A percentile compares a stretch with the other conserved stretches of the same genome.
These are phyloP conservation scores for Pseudachorutes palmiensis DNA, from an alignment of 1,140 invertebrate species.

Conservation along the genomic window DNA sequence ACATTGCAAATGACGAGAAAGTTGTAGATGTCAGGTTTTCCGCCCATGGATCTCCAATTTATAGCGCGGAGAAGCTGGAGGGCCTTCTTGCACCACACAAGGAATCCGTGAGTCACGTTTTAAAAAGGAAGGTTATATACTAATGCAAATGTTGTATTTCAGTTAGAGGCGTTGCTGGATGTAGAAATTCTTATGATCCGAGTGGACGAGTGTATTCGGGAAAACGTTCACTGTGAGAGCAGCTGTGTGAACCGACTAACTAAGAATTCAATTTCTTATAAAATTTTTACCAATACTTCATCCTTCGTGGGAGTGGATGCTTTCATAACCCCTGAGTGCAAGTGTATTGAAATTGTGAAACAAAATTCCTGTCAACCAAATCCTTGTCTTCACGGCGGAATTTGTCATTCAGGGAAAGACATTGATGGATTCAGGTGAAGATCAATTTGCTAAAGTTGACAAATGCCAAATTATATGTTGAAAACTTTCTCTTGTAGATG, in stretches of 20 bases:
- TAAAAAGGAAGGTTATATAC: not conserved
- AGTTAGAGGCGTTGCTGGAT: constrained; percentile 60
- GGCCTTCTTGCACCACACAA: constrained; percentile 61
- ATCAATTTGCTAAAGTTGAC: not conserved
- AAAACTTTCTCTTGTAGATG: constrained; percentile 47
- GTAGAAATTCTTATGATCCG: constrained; percentile 70
- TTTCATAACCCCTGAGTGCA: constrained; percentile 64
- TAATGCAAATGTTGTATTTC: constrained; percentile 17
- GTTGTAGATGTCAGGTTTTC: constrained; percentile 75
- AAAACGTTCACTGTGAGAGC: constrained; percentile 55
- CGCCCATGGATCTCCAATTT: constrained; percentile 85
- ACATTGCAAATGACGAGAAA: constrained; percentile 49
- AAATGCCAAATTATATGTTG: not conserved
- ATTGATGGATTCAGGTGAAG: constrained; percentile 22
- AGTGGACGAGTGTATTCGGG: constrained; percentile 76
- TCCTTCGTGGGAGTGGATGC: constrained; percentile 82
- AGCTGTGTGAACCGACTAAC: constrained; percentile 65
- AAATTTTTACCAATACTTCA: constrained; percentile 78
- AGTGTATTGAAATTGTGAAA: constrained; percentile 49
- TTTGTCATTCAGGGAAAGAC: constrained; percentile 39
- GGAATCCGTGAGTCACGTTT: constrained; percentile 48
- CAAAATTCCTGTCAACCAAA: constrained; percentile 38
- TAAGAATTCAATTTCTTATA: constrained; percentile 60
- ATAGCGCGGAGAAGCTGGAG: constrained; percentile 73
- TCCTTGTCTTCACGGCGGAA: constrained; percentile 46